Evolutionary conservation across 2,797 vertebrate species (phyloP).

Genomic region (Distichodus sexfasciatus): DNA sequence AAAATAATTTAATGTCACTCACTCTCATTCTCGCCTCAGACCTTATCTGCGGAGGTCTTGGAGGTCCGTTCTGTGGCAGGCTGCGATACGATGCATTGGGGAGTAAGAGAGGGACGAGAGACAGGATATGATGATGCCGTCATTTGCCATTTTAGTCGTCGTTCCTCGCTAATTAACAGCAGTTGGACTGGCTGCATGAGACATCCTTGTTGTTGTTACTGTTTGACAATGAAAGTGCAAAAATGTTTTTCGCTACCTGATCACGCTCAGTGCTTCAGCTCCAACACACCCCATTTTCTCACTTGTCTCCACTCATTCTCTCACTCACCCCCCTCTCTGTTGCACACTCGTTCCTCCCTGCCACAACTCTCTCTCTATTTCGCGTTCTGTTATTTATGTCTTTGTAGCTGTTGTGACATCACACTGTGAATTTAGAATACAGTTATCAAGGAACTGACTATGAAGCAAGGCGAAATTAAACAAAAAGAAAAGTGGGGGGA

Average conservation of each 20-base stretch:
- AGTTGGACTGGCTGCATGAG: conserved; percentile 19
- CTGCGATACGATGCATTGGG: conserved; percentile 15
- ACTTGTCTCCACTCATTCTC: neutral
- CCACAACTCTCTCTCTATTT: neutral
- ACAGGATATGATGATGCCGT: conserved; percentile 48
- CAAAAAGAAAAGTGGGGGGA: neutral
- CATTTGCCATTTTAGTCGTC: conserved; percentile 55
- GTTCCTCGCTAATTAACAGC: conserved; percentile 56
- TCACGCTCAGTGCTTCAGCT: conserved; percentile 9
- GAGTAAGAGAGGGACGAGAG: conserved; percentile 37
- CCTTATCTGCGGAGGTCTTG: conserved; percentile 30
- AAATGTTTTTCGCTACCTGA: conserved; percentile 33
- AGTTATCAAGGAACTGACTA: neutral
- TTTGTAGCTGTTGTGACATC: neutral
- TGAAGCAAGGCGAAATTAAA: neutral
- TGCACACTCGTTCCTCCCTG: too few relatives aligned
- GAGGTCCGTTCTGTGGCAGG: conserved; percentile 39
- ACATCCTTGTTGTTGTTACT: conserved; percentile 39
- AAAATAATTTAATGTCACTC: conserved; percentile 76
- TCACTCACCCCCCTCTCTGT: neutral
- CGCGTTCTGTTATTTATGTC: neutral
- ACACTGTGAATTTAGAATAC: neutral
- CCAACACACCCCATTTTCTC: conserved; percentile 11
- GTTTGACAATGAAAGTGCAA: conserved; percentile 31
- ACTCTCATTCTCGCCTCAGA: conserved; percentile 57